Evolutionary conservation across 1,140 invertebrate species (phyloP).

Genomic region (Propsilocerus akamusi): DNA sequence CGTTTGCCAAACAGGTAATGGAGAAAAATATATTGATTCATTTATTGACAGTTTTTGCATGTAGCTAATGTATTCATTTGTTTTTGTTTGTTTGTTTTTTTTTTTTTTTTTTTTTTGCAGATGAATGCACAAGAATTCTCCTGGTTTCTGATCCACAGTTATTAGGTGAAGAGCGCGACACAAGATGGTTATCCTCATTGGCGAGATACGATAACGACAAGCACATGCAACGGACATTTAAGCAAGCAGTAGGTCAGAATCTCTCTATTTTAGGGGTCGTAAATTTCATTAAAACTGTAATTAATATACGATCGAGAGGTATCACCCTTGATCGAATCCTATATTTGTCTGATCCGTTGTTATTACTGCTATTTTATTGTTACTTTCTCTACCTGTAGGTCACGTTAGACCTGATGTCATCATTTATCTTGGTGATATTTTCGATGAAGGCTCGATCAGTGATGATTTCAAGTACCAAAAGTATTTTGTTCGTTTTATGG

Average conservation of each 20-base stretch:
- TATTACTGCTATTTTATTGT: background rate
- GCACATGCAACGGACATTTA: conserved; percentile 3
- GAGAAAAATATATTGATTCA: background rate
- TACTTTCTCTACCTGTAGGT: conserved; percentile 16
- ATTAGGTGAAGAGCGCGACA: conserved; percentile 40
- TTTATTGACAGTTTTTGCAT: background rate
- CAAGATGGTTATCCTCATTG: conserved; percentile 14
- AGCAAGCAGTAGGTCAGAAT: background rate
- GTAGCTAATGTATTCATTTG: background rate
- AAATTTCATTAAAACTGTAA: background rate
- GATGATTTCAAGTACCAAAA: conserved; percentile 40
- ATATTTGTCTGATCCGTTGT: background rate
- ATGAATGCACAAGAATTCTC: conserved; percentile 46
- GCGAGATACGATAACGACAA: conserved; percentile 18
- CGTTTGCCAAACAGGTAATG: conserved; percentile 19
- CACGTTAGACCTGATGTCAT: conserved; percentile 71
- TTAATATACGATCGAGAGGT: background rate
- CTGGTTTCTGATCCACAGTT: conserved; percentile 88
- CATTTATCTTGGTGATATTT: conserved; percentile 76
- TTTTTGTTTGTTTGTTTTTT: background rate
- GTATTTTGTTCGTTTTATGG: conserved; percentile 47
- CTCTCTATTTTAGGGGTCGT: background rate
- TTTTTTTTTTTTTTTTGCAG: conserved; percentile 8
- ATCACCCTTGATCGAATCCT: background rate
- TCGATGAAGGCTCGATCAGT: conserved; percentile 79